Base-by-base conservation (phyloP, 2,113 vertebrate genomes). In the Halcyon senegalensis region DNA sequence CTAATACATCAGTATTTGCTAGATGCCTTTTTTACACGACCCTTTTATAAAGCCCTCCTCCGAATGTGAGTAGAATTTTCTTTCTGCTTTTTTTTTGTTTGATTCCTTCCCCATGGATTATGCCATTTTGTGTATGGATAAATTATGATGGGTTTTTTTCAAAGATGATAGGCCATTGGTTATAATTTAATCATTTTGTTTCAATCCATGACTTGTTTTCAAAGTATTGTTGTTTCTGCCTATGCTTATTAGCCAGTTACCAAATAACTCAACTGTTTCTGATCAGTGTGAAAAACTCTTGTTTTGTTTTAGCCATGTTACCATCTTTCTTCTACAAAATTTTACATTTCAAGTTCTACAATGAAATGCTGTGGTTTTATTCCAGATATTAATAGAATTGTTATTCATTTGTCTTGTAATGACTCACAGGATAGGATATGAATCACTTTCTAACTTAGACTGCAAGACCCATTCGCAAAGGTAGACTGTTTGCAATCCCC, bases 1-100 rank as follows among this genome's bases (percentile, higher is more conserved):
- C 98, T 99, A 21, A 99, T 99, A 95, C 99, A 99, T 97, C 99
- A 99, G 96, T 99, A 99, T 97, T 98, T 99, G 96, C 97, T 99
- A 95, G 99, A 99, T 96, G 99, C 99, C 91, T 99, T 99, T 98
- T 99, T 99, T 78, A 99, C 99, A 30, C 97, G 99, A 51, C 99
- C 99, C 13, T 99, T 99, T 97, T 99, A 99, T 97, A 99, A 99
- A 98, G 99, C 99, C 62, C 99, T 99, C 51, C 99, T 99, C 56
- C 98, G 99, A 98, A 99, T 99, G 99, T 99, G 90, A 98, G 99
- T 98, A 96, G 24, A 83, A 63, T 28, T 77, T 85, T 84, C 39
- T 75, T 13, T 68, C 66, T 90, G 13, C 44, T 60, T 68, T 68
- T 59, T 64, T 72, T 39, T n/a, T 17, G 5, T 51, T 78, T 68